Conservation (phyloP, 2,113 vertebrate genomes). For the Sisor rabdophorus region DNA sequence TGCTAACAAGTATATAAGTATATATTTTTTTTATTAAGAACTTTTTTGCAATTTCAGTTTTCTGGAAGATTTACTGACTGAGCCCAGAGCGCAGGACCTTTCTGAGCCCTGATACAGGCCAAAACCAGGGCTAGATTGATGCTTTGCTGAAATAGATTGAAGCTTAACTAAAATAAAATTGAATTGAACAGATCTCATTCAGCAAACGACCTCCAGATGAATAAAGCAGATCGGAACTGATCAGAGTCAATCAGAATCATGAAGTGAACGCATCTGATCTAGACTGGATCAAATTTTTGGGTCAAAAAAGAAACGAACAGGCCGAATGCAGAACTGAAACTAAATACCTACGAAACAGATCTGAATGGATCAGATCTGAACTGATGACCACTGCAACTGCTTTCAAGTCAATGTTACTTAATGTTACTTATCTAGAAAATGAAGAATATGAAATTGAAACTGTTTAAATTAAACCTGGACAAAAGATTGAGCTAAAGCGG, state of each 20-base stretch:
- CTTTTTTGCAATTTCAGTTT: not conserved
- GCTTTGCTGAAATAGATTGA: not conserved
- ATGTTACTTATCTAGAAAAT: no score
- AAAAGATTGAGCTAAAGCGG: not conserved
- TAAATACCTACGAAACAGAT: not conserved
- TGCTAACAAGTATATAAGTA: not conserved
- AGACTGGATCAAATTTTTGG: not conserved
- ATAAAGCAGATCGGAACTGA: not conserved
- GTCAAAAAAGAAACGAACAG: not conserved
- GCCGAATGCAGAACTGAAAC: not conserved
- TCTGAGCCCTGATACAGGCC: conserved; percentile 9
- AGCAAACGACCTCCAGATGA: not conserved
- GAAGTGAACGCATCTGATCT: not conserved
- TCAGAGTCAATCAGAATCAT: not conserved
- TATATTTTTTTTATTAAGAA: conserved; percentile 3
- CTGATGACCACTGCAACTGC: not conserved
- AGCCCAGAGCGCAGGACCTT: conserved; percentile 6
- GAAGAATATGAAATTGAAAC: not conserved
- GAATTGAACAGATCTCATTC: not conserved
- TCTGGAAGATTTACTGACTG: not conserved
- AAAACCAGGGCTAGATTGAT: not conserved
- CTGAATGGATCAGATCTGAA: not conserved
- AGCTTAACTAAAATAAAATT: not conserved
- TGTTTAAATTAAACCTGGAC: not conserved
- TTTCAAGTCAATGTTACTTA: not conserved